A percentile compares a stretch with the other conserved stretches of the same genome.
phyloP scores from a whole-genome alignment of 1,140 invertebrate species.

The Holcopasites calliopsidis region DNA sequence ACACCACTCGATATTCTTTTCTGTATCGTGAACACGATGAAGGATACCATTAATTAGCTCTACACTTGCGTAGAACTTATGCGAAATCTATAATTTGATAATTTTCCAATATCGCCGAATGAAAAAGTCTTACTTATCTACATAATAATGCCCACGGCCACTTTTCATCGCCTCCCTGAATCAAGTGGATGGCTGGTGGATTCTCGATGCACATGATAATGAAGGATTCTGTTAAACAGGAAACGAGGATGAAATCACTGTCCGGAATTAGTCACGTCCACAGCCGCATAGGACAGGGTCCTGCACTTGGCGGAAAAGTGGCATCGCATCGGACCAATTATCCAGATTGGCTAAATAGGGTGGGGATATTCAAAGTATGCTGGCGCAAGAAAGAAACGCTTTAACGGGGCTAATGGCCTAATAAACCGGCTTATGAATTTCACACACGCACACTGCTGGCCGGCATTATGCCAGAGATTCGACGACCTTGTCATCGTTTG shows the following conservation, averaged over 20 bases:
- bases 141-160: too few relatives aligned
- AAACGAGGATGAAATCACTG: constrained; percentile 31
- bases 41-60: too few relatives aligned
- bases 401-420: constrained; percentile 35
- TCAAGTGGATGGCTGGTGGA: too few relatives aligned
- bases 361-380: constrained; percentile 43
- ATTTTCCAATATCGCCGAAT: too few relatives aligned
- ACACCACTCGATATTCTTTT: too few relatives aligned
- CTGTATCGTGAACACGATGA: too few relatives aligned
- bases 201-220: constrained; percentile 41
- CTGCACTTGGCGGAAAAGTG: constrained; percentile 2
- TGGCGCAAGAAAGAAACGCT: constrained; percentile 6
- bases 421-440: constrained; percentile 49
- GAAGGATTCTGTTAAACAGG: constrained; percentile 5
- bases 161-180: too few relatives aligned
- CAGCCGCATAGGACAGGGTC: constrained; percentile 2
- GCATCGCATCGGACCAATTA: constrained; percentile 20
- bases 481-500: constrained; percentile 11
- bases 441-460: constrained; percentile 37
- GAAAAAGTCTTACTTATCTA: too few relatives aligned
- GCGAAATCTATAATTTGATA: too few relatives aligned
- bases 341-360: constrained; percentile 35
- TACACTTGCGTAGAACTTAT: too few relatives aligned
- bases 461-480: constrained; percentile 28
- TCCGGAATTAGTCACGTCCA: constrained; percentile 31